These are phyloP conservation scores for Agriotes lineatus DNA, from an alignment of 2,888 invertebrate genomes.

Conservation along the genomic window DNA sequence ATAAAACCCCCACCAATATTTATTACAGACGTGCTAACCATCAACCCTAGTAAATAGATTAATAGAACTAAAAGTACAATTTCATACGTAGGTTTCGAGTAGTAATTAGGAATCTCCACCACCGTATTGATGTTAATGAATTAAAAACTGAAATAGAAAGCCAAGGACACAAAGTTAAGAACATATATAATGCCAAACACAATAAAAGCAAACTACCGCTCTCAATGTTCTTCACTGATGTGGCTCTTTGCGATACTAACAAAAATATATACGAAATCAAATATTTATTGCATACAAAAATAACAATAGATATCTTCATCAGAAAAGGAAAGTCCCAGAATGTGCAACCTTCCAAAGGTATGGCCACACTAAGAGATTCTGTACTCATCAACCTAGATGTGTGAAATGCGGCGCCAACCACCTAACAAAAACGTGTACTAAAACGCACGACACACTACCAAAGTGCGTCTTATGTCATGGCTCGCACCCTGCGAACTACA, in stretches of 20 bases:
- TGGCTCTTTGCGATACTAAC: conserved; percentile 5
- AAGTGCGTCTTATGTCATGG: conserved; percentile 18
- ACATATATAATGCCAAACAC: conserved; percentile 17
- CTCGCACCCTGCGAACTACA: too few species aligned
- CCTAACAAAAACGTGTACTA: conserved; percentile 1
- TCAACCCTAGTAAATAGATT: too few species aligned
- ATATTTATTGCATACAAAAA: conserved; percentile 7
- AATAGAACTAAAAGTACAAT: conserved; percentile 11
- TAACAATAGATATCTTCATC: not conserved
- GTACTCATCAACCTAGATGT: conserved; percentile 15
- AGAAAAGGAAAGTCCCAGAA: not conserved
- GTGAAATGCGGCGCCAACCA: conserved; percentile 24
- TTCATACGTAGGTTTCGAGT: conserved; percentile 5
- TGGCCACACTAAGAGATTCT: conserved; percentile 6
- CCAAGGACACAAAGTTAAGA: conserved; percentile 19
- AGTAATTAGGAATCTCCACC: conserved; percentile 17
- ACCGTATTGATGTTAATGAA: not conserved
- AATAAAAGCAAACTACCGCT: conserved; percentile 15
- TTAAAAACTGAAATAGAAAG: conserved; percentile 21
- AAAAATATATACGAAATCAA: conserved; percentile 14
- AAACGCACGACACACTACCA: conserved; percentile 3
- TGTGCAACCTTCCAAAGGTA: conserved; percentile 9
- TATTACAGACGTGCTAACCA: too few species aligned
- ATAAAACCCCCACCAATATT: too few species aligned
- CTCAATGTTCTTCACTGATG: conserved; percentile 10